A percentile compares a stretch with the other conserved stretches of the same genome.
Evolutionary conservation across 1,140 invertebrate genomes (phyloP).

Genomic region (Heliconius congener): DNA sequence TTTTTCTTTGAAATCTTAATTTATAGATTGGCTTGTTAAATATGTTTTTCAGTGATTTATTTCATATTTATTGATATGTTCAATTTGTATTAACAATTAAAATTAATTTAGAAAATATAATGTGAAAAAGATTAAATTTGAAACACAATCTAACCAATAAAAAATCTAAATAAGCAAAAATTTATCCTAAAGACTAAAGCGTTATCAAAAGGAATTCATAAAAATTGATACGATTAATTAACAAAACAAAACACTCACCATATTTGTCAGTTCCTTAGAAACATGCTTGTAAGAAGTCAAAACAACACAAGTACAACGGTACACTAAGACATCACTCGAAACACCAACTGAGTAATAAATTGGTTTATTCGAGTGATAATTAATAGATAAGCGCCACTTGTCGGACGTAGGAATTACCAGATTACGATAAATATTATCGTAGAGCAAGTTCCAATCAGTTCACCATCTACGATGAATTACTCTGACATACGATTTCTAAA

Average conservation of each 20-base stretch:
- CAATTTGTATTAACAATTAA: too few relatives aligned
- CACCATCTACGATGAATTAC: slow-evolving; percentile 20
- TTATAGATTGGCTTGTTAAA: too few relatives aligned
- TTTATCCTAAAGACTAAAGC: not conserved
- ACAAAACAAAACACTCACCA: slow-evolving; percentile 11
- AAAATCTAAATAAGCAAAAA: not conserved
- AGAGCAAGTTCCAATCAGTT: slow-evolving; percentile 40
- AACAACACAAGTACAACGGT: slow-evolving; percentile 18
- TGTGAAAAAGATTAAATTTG: not conserved
- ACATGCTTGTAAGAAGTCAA: slow-evolving; percentile 17
- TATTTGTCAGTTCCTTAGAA: not conserved
- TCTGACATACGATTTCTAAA: slow-evolving; percentile 18
- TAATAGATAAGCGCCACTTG: slow-evolving; percentile 51
- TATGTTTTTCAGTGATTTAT: too few relatives aligned
- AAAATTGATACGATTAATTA: not conserved
- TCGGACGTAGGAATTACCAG: slow-evolving; percentile 49
- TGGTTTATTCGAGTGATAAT: slow-evolving; percentile 41
- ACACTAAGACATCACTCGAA: slow-evolving; percentile 1
- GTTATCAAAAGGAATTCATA: not conserved
- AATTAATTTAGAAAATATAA: not conserved
- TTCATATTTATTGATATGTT: too few relatives aligned
- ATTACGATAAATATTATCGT: slow-evolving; percentile 53
- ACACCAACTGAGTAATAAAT: slow-evolving; percentile 21
- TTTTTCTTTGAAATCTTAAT: too few relatives aligned
- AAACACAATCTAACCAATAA: not conserved